Percentiles rank a stretch among this genome's conserved stretches.
phyloP scores from a whole-genome alignment of 2,113 vertebrate species.

The Monarcha castaneiventris region DNA sequence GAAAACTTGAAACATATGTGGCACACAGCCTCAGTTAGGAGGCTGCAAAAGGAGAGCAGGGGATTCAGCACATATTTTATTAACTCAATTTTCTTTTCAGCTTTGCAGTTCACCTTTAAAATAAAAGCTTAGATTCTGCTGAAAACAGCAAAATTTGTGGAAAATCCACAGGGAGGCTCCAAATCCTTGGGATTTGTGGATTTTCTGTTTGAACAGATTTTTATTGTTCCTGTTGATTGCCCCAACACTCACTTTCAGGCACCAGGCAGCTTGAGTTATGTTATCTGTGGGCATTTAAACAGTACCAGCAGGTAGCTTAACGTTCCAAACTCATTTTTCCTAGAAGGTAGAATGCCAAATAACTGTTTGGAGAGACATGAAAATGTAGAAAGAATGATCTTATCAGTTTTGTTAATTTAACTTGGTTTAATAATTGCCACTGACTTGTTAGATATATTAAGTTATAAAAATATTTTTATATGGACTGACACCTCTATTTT shows the following conservation, averaged over 20 bases:
- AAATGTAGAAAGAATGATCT: constrained; percentile 29
- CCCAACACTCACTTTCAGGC: constrained; percentile 44
- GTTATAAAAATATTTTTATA: constrained; percentile 78
- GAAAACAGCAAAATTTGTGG: constrained; percentile 52
- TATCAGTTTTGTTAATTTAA: constrained; percentile 71
- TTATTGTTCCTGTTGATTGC: constrained; percentile 62
- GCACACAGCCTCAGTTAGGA: neutral
- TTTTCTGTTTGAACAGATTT: constrained; percentile 61
- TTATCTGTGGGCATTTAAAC: constrained; percentile 65
- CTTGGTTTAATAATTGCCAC: constrained; percentile 65
- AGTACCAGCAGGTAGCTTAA: constrained; percentile 56
- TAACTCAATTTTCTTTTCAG: constrained; percentile 47
- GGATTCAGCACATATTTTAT: constrained; percentile 37
- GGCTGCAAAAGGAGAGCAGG: neutral
- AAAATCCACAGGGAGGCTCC: constrained; percentile 43
- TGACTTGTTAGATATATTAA: constrained; percentile 71
- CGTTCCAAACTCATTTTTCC: constrained; percentile 39
- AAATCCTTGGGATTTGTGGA: constrained; percentile 56
- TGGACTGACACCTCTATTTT: constrained; percentile 76
- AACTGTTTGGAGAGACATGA: constrained; percentile 17
- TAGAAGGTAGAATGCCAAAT: constrained; percentile 20
- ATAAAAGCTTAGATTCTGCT: constrained; percentile 49
- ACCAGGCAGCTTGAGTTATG: constrained; percentile 42
- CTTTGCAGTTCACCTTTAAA: constrained; percentile 57
- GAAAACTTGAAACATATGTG: neutral